A percentile compares a stretch with the other conserved stretches of the same genome.
Evolutionary conservation across 2,797 vertebrate genomes (phyloP).

Genomic region (Propithecus perrieri): DNA sequence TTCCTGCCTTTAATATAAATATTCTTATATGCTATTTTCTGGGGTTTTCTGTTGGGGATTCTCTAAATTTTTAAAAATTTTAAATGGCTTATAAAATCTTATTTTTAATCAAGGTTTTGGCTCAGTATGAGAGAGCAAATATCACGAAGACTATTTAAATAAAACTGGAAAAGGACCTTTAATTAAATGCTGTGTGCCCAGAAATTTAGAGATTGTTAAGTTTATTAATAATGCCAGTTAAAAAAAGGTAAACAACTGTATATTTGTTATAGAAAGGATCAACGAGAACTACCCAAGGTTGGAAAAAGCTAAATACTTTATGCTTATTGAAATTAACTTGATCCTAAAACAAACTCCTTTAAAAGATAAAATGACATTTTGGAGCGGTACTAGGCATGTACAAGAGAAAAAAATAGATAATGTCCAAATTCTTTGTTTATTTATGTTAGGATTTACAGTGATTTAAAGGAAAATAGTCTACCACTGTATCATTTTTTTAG

Average conservation of each 20-base stretch:
- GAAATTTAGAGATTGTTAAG: not conserved
- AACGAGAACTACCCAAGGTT: not conserved
- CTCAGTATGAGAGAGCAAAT: constrained; percentile 12
- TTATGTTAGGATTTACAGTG: not conserved
- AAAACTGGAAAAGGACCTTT: not conserved
- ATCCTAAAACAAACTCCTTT: not conserved
- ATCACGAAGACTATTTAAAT: constrained; percentile 17
- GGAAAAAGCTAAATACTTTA: not conserved
- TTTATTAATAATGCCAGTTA: not conserved
- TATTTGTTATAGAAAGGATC: not conserved
- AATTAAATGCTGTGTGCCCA: constrained; percentile 29
- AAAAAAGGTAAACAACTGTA: not conserved
- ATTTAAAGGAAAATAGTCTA: not conserved
- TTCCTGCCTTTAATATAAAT: not conserved
- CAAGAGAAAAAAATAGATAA: not conserved
- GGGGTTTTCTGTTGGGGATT: not conserved
- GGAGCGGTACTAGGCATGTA: not conserved
- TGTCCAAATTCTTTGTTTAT: not conserved
- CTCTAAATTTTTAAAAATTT: not conserved
- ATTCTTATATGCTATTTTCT: not conserved
- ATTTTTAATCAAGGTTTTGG: constrained; percentile 31
- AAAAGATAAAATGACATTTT: not conserved
- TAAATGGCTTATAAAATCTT: constrained; percentile 9
- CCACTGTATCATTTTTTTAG: not conserved
- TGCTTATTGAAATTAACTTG: not conserved